A percentile compares a stretch with the other conserved stretches of the same genome.
Conservation (phyloP, 1,140 invertebrate species). For the Orchestia grillus region DNA sequence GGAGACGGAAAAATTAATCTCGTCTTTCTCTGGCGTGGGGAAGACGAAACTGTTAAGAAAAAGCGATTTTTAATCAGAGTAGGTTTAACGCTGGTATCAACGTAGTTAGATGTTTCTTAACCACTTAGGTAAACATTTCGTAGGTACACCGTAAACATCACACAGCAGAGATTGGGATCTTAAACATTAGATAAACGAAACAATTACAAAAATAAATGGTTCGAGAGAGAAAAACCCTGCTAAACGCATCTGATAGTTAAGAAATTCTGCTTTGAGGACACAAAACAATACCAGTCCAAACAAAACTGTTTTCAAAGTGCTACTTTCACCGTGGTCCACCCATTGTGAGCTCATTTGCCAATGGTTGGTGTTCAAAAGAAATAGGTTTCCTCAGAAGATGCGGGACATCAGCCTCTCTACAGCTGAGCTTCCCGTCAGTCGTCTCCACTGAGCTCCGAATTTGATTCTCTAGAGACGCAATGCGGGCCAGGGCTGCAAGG, state of each 20-base stretch:
- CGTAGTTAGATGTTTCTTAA: neutral
- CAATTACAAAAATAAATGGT: neutral
- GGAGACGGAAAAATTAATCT: neutral
- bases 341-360: neutral
- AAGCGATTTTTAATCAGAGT: neutral
- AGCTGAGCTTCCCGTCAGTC: neutral
- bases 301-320: neutral
- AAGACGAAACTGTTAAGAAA: neutral
- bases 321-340: neutral
- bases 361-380: neutral
- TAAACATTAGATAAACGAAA: neutral
- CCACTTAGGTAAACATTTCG: neutral
- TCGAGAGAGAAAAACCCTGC: too few species aligned
- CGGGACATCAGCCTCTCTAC: neutral
- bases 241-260: neutral
- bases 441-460: neutral
- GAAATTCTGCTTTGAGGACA: neutral
- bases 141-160: neutral
- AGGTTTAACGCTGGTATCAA: neutral
- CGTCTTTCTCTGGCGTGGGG: neutral
- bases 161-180: neutral
- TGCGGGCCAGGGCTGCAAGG: neutral
- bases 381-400: neutral
- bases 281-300: neutral
- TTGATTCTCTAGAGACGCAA: neutral